Conservation (phyloP, 2,113 vertebrate species). For the Amazona guildingii region DNA sequence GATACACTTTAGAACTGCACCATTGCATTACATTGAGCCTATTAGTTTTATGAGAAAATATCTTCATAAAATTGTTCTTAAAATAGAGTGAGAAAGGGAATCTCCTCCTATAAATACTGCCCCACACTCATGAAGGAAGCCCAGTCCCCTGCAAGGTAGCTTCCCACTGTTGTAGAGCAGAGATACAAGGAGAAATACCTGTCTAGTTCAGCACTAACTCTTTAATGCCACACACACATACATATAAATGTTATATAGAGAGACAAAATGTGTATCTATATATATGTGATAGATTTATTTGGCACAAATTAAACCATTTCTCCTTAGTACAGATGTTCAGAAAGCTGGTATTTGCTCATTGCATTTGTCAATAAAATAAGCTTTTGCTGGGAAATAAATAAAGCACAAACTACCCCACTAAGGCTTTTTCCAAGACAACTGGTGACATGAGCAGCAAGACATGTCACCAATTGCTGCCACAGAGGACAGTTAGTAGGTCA, state of each 20-base stretch:
- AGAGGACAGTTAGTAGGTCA: fast-evolving
- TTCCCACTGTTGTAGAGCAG: not conserved
- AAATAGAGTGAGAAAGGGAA: not conserved
- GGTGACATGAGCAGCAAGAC: not conserved
- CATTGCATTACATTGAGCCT: slow-evolving; percentile 2
- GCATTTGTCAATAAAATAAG: not conserved
- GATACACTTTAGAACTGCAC: not conserved
- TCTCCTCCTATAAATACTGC: not conserved
- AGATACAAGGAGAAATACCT: not conserved
- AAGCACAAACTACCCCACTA: not conserved
- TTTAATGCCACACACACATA: not conserved
- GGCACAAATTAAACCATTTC: not conserved
- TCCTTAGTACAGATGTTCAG: not conserved
- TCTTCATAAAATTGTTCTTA: not conserved
- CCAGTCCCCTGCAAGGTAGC: not conserved
- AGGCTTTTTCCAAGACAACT: not conserved
- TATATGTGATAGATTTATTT: not conserved
- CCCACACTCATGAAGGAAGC: not conserved
- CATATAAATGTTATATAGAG: not conserved
- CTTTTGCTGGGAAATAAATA: not conserved
- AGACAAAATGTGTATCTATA: not conserved
- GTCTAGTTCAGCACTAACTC: not conserved
- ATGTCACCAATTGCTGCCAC: not conserved
- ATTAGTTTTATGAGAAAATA: slow-evolving; percentile 21
- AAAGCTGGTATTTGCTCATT: not conserved